Percentiles rank a stretch among this genome's conserved stretches.
These are phyloP conservation scores for Sicus ferrugineus DNA, from an alignment of 2,888 invertebrate species.

Conservation along the genomic window DNA sequence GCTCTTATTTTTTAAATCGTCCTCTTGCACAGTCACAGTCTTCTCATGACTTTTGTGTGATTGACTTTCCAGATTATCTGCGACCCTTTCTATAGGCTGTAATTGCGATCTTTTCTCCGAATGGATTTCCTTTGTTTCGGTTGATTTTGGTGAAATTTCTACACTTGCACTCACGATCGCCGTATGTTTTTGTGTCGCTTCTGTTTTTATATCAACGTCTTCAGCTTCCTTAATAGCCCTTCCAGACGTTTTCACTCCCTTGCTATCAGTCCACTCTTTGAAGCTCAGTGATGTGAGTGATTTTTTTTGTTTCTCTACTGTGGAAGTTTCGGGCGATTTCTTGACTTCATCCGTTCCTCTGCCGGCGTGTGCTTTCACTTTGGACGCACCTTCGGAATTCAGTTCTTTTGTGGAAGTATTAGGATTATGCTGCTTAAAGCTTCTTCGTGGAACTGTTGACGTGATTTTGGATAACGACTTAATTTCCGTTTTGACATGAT, in stretches of 20 bases:
- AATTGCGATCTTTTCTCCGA: background rate
- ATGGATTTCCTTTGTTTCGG: background rate
- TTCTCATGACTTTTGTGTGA: background rate
- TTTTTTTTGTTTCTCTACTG: background rate
- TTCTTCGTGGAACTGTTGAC: background rate
- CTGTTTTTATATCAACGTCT: background rate
- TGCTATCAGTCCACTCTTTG: background rate
- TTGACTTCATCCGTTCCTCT: background rate
- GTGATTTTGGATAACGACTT: background rate
- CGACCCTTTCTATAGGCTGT: too few relatives aligned
- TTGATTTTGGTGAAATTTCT: background rate
- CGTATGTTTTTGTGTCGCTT: background rate
- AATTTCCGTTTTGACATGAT: background rate
- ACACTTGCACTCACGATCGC: too few relatives aligned
- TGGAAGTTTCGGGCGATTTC: background rate
- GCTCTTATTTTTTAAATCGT: too few relatives aligned
- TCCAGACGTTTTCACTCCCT: background rate
- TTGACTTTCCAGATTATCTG: background rate
- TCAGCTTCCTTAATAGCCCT: background rate
- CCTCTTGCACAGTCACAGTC: too few relatives aligned
- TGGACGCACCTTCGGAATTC: background rate
- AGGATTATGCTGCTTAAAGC: background rate
- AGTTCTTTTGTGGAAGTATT: constrained; percentile 20
- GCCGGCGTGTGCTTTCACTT: background rate
- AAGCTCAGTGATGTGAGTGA: background rate